Base-by-base conservation (phyloP, 1,140 invertebrate species). In the Thalassaphorura encarpata region DNA sequence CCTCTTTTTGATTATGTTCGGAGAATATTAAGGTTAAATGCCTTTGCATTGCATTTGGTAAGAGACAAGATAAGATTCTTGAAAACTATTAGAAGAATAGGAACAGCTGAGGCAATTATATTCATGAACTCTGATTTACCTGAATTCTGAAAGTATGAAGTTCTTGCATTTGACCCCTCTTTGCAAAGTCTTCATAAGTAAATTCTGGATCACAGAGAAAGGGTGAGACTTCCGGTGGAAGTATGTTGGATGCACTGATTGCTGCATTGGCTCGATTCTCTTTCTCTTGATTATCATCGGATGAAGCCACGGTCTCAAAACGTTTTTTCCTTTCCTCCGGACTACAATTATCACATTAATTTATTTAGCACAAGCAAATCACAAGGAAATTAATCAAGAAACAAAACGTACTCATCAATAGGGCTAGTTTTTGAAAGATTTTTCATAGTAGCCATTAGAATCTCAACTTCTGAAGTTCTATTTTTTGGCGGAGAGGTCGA, bases 171-270 rank as follows among this genome's bases (percentile, higher is more conserved):
- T 81, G 75, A 31, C 77, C 77, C 50, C 86, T 76, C 66, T 82
- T 82, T 13, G 83, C 82, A 73, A 91, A 93, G 70, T 91, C 88
- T 67, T 84, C 78, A 67, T 91, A 91, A 23, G 79, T 77, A 69
- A 86, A 92, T 27, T 76, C 77, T 0, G 82, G 76, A 71, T 91
- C 87, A 36, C 86, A 80, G 40, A 89, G 79, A 69, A 84, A 87
- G 45, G 79, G 81, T 15, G 79, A 78, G 40, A 85, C 80, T 64
- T 82, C 81, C 6, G 80, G 75, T 47, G 76, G 72, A 36, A 76
- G 67, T 31, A 49, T 50, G 70, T 66, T 19, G 66, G 66, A 27
- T 42, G 27, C 55, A 56, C 26, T 42, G 23, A 40, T 58, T 45
- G n/a, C 31, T 42, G 47, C 52, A 42, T 19, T 52, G 36, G 53